Base-by-base conservation (phyloP, 1,140 invertebrate genomes). In the Papilio polyxenes region DNA sequence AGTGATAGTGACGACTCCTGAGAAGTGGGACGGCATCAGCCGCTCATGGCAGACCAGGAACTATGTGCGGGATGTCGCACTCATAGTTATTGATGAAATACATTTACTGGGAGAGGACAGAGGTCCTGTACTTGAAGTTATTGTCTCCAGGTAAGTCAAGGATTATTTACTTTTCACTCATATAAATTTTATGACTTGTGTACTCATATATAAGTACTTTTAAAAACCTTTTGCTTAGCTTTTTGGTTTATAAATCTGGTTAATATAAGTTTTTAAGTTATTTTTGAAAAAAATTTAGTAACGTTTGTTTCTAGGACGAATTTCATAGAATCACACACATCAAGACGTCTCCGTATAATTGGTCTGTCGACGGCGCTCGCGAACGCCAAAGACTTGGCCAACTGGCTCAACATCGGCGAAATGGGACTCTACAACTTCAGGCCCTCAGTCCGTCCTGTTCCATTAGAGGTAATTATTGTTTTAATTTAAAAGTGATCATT, bases 21-120 rank as follows among this genome's bases (percentile, higher is more conserved):
- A 99, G 94, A 99, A 99, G 94, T 99, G 99, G 99, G 99, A 99
- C 92, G 99, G 99, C 83, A 98, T 99, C 81, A 99, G 98, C 92
- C 96, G 99, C 85, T 98, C 98, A 82, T 99, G 99, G 98, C 98
- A 99, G 88, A 99, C 98, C 0, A 96, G 99, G 85, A 97, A 97
- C 93, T 99, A 99, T 89, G 99, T 99, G 1, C 97, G 96, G 82
- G 96, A 98, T 88, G 99, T 99, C 0, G 97, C 97, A 0, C 95
- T 99, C 0, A 98, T 99, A 82, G 97, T 99, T 37, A 99, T 99
- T 87, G 99, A 99, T 93, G 99, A 99, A 95, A 99, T 99, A 86
- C 99, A 99, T 95, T 94, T 99, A 48, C 95, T 99, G 65, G 99
- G 98, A 82, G 97, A 98, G 92, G 97, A 98, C 89, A 95, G 98